Evolutionary conservation across 2,888 invertebrate genomes (phyloP), one percentile per base, ranked within the genome.

Genomic region (Camptogramma bilineatum): DNA sequence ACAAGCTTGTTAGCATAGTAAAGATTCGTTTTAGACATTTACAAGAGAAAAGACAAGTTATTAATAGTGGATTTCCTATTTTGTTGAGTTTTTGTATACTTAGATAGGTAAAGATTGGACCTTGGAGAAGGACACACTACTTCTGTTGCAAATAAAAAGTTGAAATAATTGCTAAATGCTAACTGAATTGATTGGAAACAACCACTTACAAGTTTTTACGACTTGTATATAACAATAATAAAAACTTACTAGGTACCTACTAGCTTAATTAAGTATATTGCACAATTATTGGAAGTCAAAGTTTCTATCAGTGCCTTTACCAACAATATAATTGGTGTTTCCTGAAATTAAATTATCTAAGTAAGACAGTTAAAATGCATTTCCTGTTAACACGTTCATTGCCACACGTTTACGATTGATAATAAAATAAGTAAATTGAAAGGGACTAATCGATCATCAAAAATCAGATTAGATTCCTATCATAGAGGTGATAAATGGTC

Each of bases 1-100:
- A 69, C 70, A 71, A 70, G 71, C 71, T 60, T 64, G 62, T 68
- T 71, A 69, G 60, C 62, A 21, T 47, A 31, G 28, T 47, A 18
- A 44, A 44, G 17, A 13, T 13, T 39, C 44, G 44, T 2, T 44
- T 17, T 44, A 44, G 44, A 17, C 16, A 44, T 39, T 13, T 39
- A 39, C 34, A 39, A 39, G 3, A 39, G 34, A 13, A 34, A 34
- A 34, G 10, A 13, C 2, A 39, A 13, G 9, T 8, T 56, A 39
- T 56, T 17, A 52, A 42, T 46, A 51, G 7, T 28, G 28, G 28
- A 28, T 8, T 28, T 28, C 28, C 28, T 28, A 28, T 8, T n/a
- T n/a, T n/a, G n/a, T n/a, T n/a, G n/a, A n/a, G n/a, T n/a, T n/a
- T n/a, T n/a, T n/a, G n/a, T n/a, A n/a, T n/a, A n/a, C n/a, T n/a